phyloP scores from a whole-genome alignment of 2,113 vertebrate genomes.

The Lampris incognitus region DNA sequence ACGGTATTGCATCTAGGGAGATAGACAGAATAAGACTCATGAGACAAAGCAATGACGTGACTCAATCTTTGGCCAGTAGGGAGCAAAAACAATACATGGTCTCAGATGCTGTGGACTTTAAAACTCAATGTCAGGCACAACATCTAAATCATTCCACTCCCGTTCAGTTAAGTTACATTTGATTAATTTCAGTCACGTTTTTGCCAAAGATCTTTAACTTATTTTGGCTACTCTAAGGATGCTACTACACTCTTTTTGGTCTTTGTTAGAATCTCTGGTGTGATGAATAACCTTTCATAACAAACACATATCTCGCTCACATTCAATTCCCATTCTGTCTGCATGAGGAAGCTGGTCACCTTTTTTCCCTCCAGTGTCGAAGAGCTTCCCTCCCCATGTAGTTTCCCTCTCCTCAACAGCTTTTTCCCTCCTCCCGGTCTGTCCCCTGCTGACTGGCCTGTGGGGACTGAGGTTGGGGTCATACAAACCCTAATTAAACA shows the following conservation, averaged over 20 bases:
- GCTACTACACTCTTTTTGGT: no score
- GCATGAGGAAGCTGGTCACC: not conserved
- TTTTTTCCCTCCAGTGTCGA: constrained; percentile 73
- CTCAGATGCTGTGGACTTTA: no score
- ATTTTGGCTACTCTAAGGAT: no score
- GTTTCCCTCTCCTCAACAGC: constrained; percentile 76
- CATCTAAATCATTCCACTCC: not conserved
- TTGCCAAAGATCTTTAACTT: no score
- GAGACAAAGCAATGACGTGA: no score
- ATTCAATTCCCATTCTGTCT: not conserved
- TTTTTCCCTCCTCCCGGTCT: constrained; percentile 73
- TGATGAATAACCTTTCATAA: not conserved
- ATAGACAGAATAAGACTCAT: no score
- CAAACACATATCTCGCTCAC: not conserved
- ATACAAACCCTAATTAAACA: constrained; percentile 58
- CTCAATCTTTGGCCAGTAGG: no score
- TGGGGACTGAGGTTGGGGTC: constrained; percentile 45
- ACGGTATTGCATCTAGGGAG: no score
- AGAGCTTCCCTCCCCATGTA: constrained; percentile 75
- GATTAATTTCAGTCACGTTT: not conserved
- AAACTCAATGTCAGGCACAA: no score
- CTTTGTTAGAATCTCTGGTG: no score
- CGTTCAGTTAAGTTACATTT: not conserved
- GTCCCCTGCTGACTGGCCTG: constrained; percentile 56
- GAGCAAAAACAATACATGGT: no score